A percentile compares a stretch with the other conserved stretches of the same genome.
Conservation (phyloP, 2,888 invertebrate genomes). For the Rutpela maculata region DNA sequence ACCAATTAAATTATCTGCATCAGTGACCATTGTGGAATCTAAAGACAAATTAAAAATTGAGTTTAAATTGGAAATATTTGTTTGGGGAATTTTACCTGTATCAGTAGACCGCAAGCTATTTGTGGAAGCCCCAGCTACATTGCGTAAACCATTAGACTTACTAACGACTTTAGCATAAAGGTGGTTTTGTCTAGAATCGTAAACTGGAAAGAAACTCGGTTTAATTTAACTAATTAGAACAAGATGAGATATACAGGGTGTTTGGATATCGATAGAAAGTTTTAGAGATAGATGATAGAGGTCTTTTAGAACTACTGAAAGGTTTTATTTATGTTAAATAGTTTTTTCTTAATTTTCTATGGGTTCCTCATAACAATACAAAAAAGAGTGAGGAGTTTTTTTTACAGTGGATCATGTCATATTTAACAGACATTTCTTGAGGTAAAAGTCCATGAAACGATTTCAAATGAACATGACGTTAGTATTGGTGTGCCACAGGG, state of each 20-base stretch:
- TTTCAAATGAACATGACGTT: too few relatives aligned
- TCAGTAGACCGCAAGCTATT: constrained; percentile 68
- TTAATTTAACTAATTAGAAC: constrained; percentile 16
- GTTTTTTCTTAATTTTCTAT: too few relatives aligned
- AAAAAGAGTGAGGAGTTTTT: too few relatives aligned
- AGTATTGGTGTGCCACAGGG: too few relatives aligned
- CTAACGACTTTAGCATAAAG: constrained; percentile 76
- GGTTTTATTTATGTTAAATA: too few relatives aligned
- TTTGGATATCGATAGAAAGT: too few relatives aligned
- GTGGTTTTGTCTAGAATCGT: constrained; percentile 79
- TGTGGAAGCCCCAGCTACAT: constrained; percentile 61
- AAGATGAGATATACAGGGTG: neutral
- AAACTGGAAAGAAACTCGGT: constrained; percentile 72
- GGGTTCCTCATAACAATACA: too few relatives aligned
- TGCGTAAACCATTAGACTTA: constrained; percentile 52
- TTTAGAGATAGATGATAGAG: too few relatives aligned
- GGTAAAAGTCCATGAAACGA: too few relatives aligned
- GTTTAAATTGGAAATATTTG: constrained; percentile 30
- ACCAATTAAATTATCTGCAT: constrained; percentile 43
- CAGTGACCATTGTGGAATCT: constrained; percentile 46
- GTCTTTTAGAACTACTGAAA: too few relatives aligned
- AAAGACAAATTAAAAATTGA: constrained; percentile 30
- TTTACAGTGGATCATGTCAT: too few relatives aligned
- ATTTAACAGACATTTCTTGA: too few relatives aligned
- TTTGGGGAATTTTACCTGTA: constrained; percentile 57